Conservation (phyloP, 2,888 invertebrate genomes). For the Lucinisca nassula region DNA sequence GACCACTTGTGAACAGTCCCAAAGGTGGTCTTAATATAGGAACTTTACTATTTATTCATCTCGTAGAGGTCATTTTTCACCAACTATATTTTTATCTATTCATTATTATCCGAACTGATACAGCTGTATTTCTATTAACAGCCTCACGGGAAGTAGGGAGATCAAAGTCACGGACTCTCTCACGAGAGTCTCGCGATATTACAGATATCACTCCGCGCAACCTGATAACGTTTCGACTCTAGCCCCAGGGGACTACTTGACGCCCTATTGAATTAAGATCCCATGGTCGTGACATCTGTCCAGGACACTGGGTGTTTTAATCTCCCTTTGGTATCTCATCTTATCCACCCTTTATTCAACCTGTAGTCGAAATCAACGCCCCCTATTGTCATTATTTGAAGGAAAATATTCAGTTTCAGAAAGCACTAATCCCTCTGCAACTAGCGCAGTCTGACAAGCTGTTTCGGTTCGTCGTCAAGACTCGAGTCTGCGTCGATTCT, state of each 20-base stretch:
- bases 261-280: conserved; percentile 16
- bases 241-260: conserved; percentile 14
- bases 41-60: not conserved
- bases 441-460: no score
- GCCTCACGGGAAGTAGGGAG: not conserved
- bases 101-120: not conserved
- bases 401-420: not conserved
- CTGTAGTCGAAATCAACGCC: not conserved
- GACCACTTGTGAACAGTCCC: no score
- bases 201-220: conserved; percentile 20
- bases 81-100: not conserved
- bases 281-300: conserved; percentile 20
- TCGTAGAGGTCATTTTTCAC: not conserved
- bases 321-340: not conserved
- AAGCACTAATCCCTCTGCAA: no score
- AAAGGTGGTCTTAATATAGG: no score
- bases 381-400: not conserved
- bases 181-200: conserved; percentile 16
- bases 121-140: not conserved
- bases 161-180: conserved; percentile 19
- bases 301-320: not conserved
- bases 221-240: not conserved
- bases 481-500: no score
- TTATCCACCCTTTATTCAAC: conserved; percentile 7
- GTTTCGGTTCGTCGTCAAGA: no score